These are phyloP conservation scores for Erythrocebus patas DNA, from an alignment of 2,113 vertebrate species.

Conservation along the genomic window DNA sequence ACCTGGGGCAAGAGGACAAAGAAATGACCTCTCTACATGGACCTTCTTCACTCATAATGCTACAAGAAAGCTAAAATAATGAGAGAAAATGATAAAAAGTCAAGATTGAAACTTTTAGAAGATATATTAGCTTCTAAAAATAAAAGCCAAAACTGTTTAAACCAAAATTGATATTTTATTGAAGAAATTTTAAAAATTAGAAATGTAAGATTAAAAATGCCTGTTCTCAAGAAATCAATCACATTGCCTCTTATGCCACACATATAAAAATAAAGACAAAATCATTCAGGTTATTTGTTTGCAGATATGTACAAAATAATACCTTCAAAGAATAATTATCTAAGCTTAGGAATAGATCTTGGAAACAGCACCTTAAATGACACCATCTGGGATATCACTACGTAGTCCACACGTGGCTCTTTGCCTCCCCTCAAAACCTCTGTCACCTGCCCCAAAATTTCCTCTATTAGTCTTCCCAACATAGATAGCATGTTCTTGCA, in stretches of 20 bases:
- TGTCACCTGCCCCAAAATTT: not conserved
- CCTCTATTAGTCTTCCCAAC: not conserved
- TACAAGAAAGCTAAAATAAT: constrained; percentile 30
- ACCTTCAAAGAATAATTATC: not conserved
- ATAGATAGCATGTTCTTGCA: not conserved
- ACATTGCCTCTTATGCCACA: not conserved
- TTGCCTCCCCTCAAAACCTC: not conserved
- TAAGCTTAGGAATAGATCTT: not conserved
- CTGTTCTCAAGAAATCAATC: constrained; percentile 2
- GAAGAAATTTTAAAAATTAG: not conserved
- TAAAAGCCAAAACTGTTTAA: not conserved
- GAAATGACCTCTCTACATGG: constrained; percentile 16
- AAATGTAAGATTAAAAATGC: not conserved
- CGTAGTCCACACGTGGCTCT: not conserved
- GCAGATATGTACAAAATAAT: not conserved
- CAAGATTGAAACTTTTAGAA: not conserved
- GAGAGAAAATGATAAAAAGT: not conserved
- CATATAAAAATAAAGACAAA: not conserved
- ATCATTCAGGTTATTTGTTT: not conserved
- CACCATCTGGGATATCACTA: not conserved
- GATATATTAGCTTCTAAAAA: not conserved
- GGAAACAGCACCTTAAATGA: not conserved
- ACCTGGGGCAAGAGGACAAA: constrained; percentile 40
- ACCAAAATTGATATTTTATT: not conserved
- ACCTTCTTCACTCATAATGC: not conserved